A percentile compares a stretch with the other conserved stretches of the same genome.
Evolutionary conservation across 2,797 vertebrate species (phyloP).

Genomic region (Labeo calbasu): DNA sequence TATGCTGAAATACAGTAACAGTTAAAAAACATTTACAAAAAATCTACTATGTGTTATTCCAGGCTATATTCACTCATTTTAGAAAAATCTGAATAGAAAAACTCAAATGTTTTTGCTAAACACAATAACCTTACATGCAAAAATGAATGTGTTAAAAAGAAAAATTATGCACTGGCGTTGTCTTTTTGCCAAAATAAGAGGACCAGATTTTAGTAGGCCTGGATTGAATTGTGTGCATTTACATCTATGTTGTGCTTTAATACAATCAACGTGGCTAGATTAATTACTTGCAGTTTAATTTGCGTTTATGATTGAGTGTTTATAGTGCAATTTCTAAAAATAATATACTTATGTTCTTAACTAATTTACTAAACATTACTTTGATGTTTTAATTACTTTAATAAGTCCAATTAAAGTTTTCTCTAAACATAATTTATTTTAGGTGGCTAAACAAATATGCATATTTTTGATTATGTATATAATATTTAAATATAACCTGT

Average conservation of each 20-base stretch:
- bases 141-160: background rate
- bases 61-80: background rate
- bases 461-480: background rate
- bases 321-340: background rate
- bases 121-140: background rate
- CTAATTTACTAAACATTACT: background rate
- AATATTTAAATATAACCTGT: background rate
- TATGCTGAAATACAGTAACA: background rate
- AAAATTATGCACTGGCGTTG: background rate
- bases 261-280: background rate
- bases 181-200: background rate
- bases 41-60: background rate
- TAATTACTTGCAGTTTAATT: background rate
- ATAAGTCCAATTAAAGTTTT: background rate
- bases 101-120: conserved; percentile 2
- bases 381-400: background rate
- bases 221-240: background rate
- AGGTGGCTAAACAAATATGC: background rate
- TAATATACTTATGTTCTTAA: background rate
- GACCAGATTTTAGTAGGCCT: background rate
- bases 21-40: background rate
- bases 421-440: background rate
- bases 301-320: background rate
- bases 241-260: background rate
- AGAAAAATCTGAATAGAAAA: conserved; percentile 2